A percentile compares a stretch with the other conserved stretches of the same genome.
These are phyloP conservation scores for Noctua janthina DNA, from an alignment of 2,888 invertebrate genomes.

Conservation along the genomic window DNA sequence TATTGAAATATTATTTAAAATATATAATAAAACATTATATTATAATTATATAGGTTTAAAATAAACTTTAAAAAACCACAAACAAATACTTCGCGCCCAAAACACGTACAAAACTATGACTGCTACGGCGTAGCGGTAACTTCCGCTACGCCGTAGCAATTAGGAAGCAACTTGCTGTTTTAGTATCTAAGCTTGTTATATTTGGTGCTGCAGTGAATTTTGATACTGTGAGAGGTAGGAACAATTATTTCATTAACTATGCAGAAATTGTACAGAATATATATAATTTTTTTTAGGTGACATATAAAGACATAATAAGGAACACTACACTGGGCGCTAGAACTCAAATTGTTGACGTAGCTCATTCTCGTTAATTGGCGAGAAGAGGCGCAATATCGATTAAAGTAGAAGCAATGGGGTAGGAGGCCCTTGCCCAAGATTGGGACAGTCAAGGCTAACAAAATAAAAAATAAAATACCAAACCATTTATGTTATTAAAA, in stretches of 20 bases:
- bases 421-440: no score
- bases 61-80: background rate
- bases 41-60: background rate
- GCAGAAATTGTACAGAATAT: no score
- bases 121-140: slow-evolving; percentile 31
- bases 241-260: background rate
- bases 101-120: slow-evolving; percentile 9
- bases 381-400: no score
- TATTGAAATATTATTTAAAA: no score
- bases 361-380: no score
- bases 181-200: background rate
- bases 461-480: no score
- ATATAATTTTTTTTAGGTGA: background rate
- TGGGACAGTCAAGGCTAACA: no score
- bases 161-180: slow-evolving; percentile 32
- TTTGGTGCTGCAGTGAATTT: background rate
- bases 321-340: no score
- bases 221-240: background rate
- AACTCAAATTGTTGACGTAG: no score
- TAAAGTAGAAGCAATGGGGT: no score
- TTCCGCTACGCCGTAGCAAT: slow-evolving; percentile 46
- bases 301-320: background rate
- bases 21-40: no score
- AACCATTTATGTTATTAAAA: no score
- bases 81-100: slow-evolving; percentile 2